Evolutionary conservation across 2,888 invertebrate species (phyloP).

Genomic region (Nemotelus pantherinus): DNA sequence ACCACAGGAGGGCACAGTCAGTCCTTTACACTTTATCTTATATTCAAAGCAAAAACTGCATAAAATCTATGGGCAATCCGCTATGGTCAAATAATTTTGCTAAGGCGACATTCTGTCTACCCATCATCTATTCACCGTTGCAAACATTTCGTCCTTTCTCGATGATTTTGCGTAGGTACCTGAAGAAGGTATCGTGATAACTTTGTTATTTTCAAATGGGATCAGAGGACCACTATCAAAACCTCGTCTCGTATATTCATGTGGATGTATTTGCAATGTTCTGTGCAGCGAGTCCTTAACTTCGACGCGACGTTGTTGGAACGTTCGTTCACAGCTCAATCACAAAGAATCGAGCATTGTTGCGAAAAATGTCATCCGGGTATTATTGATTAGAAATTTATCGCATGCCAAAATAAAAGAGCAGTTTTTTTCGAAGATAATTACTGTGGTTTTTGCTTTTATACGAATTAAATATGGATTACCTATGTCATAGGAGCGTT

Average conservation of each 20-base stretch:
- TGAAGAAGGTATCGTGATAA: conserved; percentile 26
- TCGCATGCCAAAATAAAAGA: conserved; percentile 43
- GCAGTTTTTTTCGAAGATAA: conserved; percentile 20
- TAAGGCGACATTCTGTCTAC: conserved; percentile 43
- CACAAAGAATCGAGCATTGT: conserved; percentile 22
- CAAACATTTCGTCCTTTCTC: neutral
- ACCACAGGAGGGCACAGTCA: conserved; percentile 5
- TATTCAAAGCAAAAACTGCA: conserved; percentile 1
- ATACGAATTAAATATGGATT: conserved; percentile 43
- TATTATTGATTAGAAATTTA: conserved; percentile 48
- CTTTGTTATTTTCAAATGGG: neutral
- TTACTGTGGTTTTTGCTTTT: conserved; percentile 38
- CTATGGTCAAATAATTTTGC: conserved; percentile 26
- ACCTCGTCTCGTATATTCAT: too few relatives aligned
- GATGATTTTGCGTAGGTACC: conserved; percentile 16
- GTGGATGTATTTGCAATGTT: too few relatives aligned
- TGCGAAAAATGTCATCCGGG: conserved; percentile 43
- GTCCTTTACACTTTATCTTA: conserved; percentile 7
- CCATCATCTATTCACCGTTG: conserved; percentile 12
- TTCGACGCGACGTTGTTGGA: too few relatives aligned
- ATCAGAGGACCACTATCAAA: neutral
- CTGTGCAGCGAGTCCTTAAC: too few relatives aligned
- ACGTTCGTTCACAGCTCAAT: conserved; percentile 34
- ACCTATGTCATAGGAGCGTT: conserved; percentile 29
- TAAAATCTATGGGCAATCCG: neutral